Evolutionary conservation across 2,888 invertebrate genomes (phyloP), one percentile per base, ranked within the genome.

Genomic region (Rhagophthalmus giganteus): DNA sequence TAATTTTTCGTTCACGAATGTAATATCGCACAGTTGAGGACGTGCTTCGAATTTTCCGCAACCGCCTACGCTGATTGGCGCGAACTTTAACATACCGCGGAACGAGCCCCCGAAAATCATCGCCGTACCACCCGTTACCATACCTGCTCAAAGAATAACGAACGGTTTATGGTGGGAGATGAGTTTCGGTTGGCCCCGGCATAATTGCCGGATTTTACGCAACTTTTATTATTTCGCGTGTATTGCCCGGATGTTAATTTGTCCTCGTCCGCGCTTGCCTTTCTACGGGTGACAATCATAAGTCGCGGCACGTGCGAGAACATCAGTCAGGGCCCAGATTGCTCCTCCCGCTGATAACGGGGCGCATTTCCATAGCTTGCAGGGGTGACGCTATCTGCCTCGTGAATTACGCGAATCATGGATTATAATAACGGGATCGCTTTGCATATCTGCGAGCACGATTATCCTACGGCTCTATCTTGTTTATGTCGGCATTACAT

Each of bases 361-460:
- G 52, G 35, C 54, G 47, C 47, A 63, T 56, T 56, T 56, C 56
- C 56, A 53, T 49, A 42, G 51, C 44, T 33, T 45, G 54, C 58
- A 41, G 42, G 57, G 53, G 44, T 55, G 57, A 57, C 60, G 59
- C 60, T 62, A 61, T 63, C 64, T 58, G 54, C 54, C 39, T 56
- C 58, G 70, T 71, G 72, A 72, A 68, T 71, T 73, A 73, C 72
- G 71, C 66, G 70, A 70, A 70, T 73, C 73, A 71, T 70, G 73
- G 73, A 73, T 74, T 74, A 73, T 72, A 71, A 73, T 72, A 73
- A 73, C 72, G 72, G 69, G 68, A 68, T 65, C 70, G 70, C 67
- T 73, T 72, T 71, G 74, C 73, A 73, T 73, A 74, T 73, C 74
- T 69, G 67, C 63, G 63, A 66, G 62, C 55, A 64, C 67, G 70